A percentile compares a stretch with the other conserved stretches of the same genome.
These are phyloP conservation scores for Pleuronectes platessa DNA, from an alignment of 2,113 vertebrate genomes.

Conservation along the genomic window DNA sequence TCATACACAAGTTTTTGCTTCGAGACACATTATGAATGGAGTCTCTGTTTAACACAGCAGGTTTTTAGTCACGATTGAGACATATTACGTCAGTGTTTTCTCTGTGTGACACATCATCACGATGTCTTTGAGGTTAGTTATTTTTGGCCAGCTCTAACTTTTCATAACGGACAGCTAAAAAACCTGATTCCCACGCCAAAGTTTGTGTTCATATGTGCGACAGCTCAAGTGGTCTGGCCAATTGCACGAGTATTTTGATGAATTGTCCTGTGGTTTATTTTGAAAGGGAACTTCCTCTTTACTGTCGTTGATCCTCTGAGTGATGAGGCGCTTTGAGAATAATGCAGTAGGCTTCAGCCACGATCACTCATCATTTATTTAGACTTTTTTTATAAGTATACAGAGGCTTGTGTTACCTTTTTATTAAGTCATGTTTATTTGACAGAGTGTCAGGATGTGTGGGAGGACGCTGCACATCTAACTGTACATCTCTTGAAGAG, in stretches of 20 bases:
- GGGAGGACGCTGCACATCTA: neutral
- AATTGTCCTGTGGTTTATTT: slow-evolving; percentile 30
- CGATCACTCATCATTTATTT: slow-evolving; percentile 17
- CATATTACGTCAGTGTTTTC: slow-evolving; percentile 40
- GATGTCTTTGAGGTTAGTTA: slow-evolving; percentile 23
- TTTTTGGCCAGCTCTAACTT: slow-evolving; percentile 22
- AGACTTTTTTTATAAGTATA: slow-evolving; percentile 1
- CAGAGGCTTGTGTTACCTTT: slow-evolving; percentile 23
- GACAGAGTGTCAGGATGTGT: neutral
- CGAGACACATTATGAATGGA: neutral
- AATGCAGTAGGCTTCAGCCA: slow-evolving; percentile 3
- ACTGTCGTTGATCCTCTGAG: neutral
- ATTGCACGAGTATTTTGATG: slow-evolving; percentile 6
- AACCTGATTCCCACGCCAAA: slow-evolving; percentile 8
- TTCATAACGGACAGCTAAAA: slow-evolving; percentile 3
- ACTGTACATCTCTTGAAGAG: neutral
- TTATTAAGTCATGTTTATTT: neutral
- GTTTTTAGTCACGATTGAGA: slow-evolving; percentile 9
- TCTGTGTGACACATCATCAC: slow-evolving; percentile 11
- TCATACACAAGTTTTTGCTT: slow-evolving; percentile 6
- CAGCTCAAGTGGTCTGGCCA: slow-evolving; percentile 1
- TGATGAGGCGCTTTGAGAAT: slow-evolving; percentile 3
- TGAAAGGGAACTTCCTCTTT: slow-evolving; percentile 41
- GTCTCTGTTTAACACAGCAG: slow-evolving; percentile 19
- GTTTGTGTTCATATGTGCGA: slow-evolving; percentile 28